Percentiles rank a stretch among this genome's conserved stretches.
phyloP scores from a whole-genome alignment of 2,113 vertebrate genomes.

The Anguilla japonica region DNA sequence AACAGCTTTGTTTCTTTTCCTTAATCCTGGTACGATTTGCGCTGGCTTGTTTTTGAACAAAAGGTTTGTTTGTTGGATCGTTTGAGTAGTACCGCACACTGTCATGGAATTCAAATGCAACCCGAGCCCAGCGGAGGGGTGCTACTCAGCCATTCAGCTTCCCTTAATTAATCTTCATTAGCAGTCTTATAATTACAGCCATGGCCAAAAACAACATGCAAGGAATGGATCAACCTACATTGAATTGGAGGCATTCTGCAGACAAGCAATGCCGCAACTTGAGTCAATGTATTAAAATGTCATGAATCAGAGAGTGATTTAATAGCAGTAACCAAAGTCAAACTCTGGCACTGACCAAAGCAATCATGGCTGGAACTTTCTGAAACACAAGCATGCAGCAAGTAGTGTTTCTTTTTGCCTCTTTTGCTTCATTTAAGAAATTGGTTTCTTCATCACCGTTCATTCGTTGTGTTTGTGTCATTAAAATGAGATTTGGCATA shows the following conservation, averaged over 20 bases:
- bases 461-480: background rate
- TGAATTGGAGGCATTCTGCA: conserved; percentile 18
- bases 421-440: background rate
- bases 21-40: background rate
- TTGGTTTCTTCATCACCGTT: background rate
- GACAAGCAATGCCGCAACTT: conserved; percentile 41
- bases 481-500: background rate
- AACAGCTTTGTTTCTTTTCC: background rate
- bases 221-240: conserved; percentile 33
- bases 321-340: background rate
- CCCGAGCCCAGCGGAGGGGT: conserved; percentile 9
- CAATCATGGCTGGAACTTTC: background rate
- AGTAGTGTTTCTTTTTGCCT: background rate
- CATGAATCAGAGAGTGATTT: background rate
- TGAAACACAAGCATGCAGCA: background rate
- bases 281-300: conserved; percentile 22
- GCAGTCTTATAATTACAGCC: conserved; percentile 16
- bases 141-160: conserved; percentile 22
- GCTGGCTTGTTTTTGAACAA: background rate
- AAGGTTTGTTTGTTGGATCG: background rate
- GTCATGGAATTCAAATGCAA: background rate
- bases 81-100: background rate
- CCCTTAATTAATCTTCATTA: conserved; percentile 32
- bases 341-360: background rate
- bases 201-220: conserved; percentile 17